Conservation (phyloP, 2,797 vertebrate genomes). For the Ispidina picta region DNA sequence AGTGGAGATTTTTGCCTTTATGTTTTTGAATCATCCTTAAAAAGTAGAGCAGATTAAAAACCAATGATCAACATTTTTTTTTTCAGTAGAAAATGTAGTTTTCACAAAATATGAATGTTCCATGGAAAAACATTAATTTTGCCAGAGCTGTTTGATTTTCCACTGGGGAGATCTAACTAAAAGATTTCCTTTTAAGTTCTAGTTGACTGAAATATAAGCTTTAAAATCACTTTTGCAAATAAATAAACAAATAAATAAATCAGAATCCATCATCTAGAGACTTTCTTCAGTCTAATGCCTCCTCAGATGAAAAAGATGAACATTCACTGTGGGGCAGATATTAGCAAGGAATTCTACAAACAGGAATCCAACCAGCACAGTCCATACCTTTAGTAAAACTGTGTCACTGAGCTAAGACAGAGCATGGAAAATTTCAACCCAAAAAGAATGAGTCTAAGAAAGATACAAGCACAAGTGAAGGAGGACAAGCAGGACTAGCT, state of each 20-base stretch:
- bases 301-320: neutral
- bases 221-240: slow-evolving; percentile 41
- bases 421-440: slow-evolving; percentile 27
- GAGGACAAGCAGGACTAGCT: slow-evolving; percentile 45
- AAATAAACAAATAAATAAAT: slow-evolving; percentile 58
- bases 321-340: neutral
- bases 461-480: neutral
- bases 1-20: slow-evolving; percentile 3
- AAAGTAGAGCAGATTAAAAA: slow-evolving; percentile 17
- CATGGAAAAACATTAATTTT: slow-evolving; percentile 55
- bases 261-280: neutral
- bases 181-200: slow-evolving; percentile 62
- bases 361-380: neutral
- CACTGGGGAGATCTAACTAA: slow-evolving; percentile 34
- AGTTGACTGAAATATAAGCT: slow-evolving; percentile 42
- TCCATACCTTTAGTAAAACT: slow-evolving; percentile 10
- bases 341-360: neutral
- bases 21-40: slow-evolving; percentile 12
- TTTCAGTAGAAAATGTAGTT: slow-evolving; percentile 5
- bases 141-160: slow-evolving; percentile 43
- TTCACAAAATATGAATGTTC: slow-evolving; percentile 50
- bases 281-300: neutral
- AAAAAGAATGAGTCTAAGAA: neutral
- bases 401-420: neutral
- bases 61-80: neutral